phyloP scores from a whole-genome alignment of 2,888 invertebrate species.

The Drosophila phalerata region DNA sequence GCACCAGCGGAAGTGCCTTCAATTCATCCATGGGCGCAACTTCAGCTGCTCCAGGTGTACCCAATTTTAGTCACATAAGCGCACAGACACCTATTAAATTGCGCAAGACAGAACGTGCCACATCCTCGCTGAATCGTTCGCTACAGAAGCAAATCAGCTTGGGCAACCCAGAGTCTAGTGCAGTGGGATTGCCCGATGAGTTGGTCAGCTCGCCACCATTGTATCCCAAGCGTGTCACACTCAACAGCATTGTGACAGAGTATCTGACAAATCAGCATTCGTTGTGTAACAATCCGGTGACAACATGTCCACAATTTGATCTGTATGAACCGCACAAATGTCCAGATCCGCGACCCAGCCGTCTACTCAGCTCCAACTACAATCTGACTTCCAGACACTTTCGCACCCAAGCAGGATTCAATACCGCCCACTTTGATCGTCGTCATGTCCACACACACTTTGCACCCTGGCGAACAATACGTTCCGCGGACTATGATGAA shows the following conservation, averaged over 20 bases:
- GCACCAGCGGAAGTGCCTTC: slow-evolving; percentile 11
- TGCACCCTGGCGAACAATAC: slow-evolving; percentile 90
- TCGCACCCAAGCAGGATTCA: slow-evolving; percentile 87
- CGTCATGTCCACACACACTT: slow-evolving; percentile 94
- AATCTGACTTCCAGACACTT: slow-evolving; percentile 90
- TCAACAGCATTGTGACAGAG: slow-evolving; percentile 97
- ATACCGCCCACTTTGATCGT: slow-evolving; percentile 90
- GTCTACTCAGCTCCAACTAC: slow-evolving; percentile 86
- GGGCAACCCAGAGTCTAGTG: slow-evolving; percentile 52
- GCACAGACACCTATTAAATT: slow-evolving; percentile 70
- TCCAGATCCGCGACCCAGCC: slow-evolving; percentile 92
- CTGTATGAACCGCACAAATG: slow-evolving; percentile 98
- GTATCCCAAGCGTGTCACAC: slow-evolving; percentile 88
- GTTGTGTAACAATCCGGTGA: slow-evolving; percentile 98
- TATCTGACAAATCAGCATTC: slow-evolving; percentile 99
- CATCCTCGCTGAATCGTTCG: slow-evolving; percentile 69
- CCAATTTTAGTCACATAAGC: slow-evolving; percentile 53
- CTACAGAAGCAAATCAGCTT: slow-evolving; percentile 86
- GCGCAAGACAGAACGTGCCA: slow-evolving; percentile 63
- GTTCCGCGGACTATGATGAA: slow-evolving; percentile 87
- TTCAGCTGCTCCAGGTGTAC: slow-evolving; percentile 40
- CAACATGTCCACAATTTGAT: slow-evolving; percentile 98
- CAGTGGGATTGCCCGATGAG: slow-evolving; percentile 52
- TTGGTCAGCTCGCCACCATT: slow-evolving; percentile 41
- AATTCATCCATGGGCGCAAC: not conserved